Evolutionary conservation across 2,797 vertebrate genomes (phyloP).

Genomic region (Rhincodon typus): DNA sequence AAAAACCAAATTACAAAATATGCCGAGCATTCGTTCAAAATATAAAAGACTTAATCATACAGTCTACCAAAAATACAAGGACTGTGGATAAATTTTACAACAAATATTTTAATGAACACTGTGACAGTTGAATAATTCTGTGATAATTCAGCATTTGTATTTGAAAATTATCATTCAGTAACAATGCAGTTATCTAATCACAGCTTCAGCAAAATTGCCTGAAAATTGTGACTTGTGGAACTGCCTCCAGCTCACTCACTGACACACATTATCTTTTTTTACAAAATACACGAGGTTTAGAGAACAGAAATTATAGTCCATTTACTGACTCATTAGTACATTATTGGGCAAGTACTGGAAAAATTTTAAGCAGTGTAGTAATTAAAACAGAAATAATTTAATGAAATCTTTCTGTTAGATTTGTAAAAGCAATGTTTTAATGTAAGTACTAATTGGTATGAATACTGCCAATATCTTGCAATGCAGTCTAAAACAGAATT

Average conservation of each 20-base stretch:
- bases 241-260: background rate
- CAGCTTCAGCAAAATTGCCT: background rate
- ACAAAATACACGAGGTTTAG: background rate
- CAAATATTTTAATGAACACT: background rate
- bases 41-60: background rate
- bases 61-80: background rate
- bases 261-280: background rate
- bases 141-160: background rate
- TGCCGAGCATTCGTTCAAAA: background rate
- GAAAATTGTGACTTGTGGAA: background rate
- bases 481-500: background rate
- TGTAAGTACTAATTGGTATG: background rate
- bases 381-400: background rate
- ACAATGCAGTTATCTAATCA: background rate
- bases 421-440: background rate
- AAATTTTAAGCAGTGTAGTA: background rate
- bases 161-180: background rate
- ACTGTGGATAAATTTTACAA: background rate
- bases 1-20: background rate
- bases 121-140: background rate
- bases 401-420: background rate
- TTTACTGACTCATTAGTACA: background rate
- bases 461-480: background rate
- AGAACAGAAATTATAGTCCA: background rate
- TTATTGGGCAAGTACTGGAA: background rate